phyloP scores from a whole-genome alignment of 2,797 vertebrate species.

The Esox masquinongy region DNA sequence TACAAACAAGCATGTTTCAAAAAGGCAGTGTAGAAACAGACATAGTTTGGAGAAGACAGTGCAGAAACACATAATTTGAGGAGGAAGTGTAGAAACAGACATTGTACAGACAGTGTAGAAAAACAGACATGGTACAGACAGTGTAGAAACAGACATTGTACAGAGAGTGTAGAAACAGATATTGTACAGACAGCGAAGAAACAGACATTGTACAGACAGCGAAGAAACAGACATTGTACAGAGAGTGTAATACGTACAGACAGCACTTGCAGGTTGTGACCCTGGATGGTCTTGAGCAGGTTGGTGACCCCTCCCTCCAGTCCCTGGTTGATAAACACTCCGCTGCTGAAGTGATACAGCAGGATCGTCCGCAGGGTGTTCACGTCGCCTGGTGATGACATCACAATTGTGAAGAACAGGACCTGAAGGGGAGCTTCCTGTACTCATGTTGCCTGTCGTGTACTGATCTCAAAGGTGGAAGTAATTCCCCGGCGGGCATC shows the following conservation, averaged over 20 bases:
- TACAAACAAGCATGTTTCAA: too few species aligned
- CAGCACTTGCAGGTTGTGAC: conserved; percentile 87
- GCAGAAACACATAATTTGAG: too few species aligned
- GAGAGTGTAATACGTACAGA: conserved; percentile 74
- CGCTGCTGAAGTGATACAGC: conserved; percentile 90
- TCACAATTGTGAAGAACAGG: background rate
- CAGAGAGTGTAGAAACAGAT: background rate
- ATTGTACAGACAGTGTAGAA: background rate
- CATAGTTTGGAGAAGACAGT: conserved; percentile 69
- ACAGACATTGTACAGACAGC: background rate
- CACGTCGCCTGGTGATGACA: conserved; percentile 77
- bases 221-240: background rate
- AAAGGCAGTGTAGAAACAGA: too few species aligned
- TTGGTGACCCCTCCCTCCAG: conserved; percentile 93
- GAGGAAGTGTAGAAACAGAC: background rate
- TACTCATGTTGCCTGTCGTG: too few species aligned
- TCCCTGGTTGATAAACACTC: conserved; percentile 90
- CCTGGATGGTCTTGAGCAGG: conserved; percentile 89
- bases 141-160: background rate
- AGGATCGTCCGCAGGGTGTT: conserved; percentile 88
- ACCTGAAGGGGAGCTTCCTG: too few species aligned
- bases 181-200: background rate
- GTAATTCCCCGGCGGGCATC: too few species aligned
- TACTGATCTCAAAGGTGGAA: too few species aligned
- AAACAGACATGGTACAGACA: background rate